Conservation (phyloP, 2,888 invertebrate genomes). For the Eilema sororculum region DNA sequence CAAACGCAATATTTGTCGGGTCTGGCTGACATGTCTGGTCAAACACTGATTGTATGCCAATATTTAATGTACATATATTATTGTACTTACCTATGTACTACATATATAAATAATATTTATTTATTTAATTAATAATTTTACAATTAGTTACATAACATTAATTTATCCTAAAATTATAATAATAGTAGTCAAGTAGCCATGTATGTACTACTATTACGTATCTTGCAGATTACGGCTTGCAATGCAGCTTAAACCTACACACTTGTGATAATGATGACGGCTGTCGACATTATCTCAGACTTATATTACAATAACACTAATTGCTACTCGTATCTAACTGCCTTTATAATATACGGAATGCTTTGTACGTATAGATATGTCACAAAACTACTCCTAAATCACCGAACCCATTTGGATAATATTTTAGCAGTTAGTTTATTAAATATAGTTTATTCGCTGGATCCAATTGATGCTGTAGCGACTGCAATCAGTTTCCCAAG, state of each 20-base stretch:
- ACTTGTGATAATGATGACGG: not conserved
- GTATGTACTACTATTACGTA: too few relatives aligned
- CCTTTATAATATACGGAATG: not conserved
- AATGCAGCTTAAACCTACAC: not conserved
- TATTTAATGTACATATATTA: not conserved
- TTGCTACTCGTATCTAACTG: too few relatives aligned
- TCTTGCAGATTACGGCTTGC: not conserved
- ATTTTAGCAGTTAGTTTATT: not conserved
- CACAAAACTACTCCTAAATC: not conserved
- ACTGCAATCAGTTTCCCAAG: too few relatives aligned
- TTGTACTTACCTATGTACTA: too few relatives aligned
- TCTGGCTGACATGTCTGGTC: not conserved
- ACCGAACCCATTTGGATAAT: not conserved
- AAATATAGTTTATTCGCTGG: too few relatives aligned
- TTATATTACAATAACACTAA: constrained; percentile 1
- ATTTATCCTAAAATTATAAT: too few relatives aligned
- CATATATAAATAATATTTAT: too few relatives aligned
- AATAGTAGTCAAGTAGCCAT: too few relatives aligned
- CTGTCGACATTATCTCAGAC: not conserved
- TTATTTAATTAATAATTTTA: too few relatives aligned
- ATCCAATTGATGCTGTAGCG: too few relatives aligned
- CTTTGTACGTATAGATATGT: not conserved
- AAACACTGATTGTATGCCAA: not conserved
- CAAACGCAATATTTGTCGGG: constrained; percentile 35
- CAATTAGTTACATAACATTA: too few relatives aligned